Evolutionary conservation across 2,113 vertebrate species (phyloP).

Genomic region (Vulpes ferrilata): DNA sequence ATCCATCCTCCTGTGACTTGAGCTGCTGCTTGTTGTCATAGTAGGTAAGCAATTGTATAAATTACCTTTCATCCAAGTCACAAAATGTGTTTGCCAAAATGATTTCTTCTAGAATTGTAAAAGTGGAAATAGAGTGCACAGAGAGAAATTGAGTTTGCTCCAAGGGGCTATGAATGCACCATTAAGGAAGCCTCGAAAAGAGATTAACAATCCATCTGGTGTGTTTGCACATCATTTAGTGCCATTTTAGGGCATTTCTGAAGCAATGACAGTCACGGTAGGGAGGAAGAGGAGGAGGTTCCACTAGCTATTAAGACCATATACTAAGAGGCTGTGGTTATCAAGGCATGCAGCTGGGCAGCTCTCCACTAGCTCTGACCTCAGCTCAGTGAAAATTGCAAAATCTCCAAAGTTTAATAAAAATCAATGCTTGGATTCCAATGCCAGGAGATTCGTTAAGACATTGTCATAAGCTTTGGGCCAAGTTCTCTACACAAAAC

Average conservation of each 20-base stretch:
- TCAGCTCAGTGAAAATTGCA: constrained; percentile 56
- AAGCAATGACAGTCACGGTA: constrained; percentile 61
- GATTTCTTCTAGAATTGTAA: constrained; percentile 66
- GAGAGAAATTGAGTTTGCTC: constrained; percentile 78
- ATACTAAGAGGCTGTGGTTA: constrained; percentile 51
- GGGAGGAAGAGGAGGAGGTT: constrained; percentile 49
- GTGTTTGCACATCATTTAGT: constrained; percentile 72
- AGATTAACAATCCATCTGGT: constrained; percentile 72
- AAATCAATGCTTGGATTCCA: constrained; percentile 66
- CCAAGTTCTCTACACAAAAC: constrained; percentile 69
- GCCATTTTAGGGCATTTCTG: constrained; percentile 73
- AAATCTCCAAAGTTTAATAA: constrained; percentile 69
- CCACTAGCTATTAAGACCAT: constrained; percentile 57
- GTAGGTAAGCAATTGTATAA: constrained; percentile 68
- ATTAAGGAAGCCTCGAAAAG: constrained; percentile 70
- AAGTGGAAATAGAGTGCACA: constrained; percentile 72
- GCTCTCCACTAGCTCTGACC: constrained; percentile 35
- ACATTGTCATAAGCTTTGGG: constrained; percentile 41
- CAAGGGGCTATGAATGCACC: constrained; percentile 70
- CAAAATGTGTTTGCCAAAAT: constrained; percentile 69
- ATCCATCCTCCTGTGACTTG: constrained; percentile 51
- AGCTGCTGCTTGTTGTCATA: constrained; percentile 50
- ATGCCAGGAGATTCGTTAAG: constrained; percentile 40
- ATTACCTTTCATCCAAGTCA: constrained; percentile 66
- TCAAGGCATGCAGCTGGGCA: neutral